phyloP scores from a whole-genome alignment of 2,797 vertebrate genomes.

The Sciurus carolinensis region DNA sequence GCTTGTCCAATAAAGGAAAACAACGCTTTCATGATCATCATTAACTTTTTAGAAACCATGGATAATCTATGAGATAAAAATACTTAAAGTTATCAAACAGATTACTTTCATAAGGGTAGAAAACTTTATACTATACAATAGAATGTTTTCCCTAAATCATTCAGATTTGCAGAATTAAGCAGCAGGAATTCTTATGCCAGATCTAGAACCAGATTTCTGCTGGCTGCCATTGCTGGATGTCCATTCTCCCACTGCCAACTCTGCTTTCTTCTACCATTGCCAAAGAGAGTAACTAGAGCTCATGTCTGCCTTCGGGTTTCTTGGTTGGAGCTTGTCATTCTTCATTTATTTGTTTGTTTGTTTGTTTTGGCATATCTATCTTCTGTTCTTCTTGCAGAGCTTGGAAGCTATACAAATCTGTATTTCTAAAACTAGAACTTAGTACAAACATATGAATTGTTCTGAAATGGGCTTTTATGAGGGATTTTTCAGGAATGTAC shows the following conservation, averaged over 20 bases:
- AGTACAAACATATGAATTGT: background rate
- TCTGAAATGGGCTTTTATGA: background rate
- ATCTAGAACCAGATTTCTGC: background rate
- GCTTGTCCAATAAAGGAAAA: background rate
- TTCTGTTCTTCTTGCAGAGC: background rate
- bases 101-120: background rate
- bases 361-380: background rate
- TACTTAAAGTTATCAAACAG: background rate
- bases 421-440: slow-evolving; percentile 52
- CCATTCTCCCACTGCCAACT: background rate
- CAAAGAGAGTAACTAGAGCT: background rate
- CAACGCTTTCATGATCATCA: background rate
- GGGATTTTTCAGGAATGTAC: background rate
- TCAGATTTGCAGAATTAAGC: slow-evolving; percentile 16
- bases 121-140: background rate
- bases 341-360: background rate
- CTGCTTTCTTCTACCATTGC: background rate
- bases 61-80: background rate
- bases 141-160: background rate
- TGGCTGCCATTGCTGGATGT: background rate
- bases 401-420: background rate
- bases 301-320: background rate
- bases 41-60: slow-evolving; percentile 14
- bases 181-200: background rate
- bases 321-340: background rate